A percentile compares a stretch with the other conserved stretches of the same genome.
These are phyloP conservation scores for Epizoanthus scotinus DNA, from an alignment of 92 coral and sea anemone genomes.

Conservation along the genomic window DNA sequence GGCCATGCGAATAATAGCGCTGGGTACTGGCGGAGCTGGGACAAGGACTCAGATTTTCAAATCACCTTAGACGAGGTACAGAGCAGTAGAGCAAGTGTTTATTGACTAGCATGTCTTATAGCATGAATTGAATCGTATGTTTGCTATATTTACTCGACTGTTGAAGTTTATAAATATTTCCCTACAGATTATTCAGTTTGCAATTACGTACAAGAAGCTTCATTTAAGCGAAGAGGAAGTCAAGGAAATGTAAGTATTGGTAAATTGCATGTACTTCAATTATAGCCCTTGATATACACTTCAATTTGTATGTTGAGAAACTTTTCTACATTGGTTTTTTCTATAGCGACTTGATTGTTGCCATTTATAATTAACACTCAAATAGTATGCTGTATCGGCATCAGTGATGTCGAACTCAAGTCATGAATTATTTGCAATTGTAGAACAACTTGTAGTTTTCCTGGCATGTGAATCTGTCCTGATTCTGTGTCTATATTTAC, in stretches of 20 bases:
- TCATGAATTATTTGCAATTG: too few species aligned
- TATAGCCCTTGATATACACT: too few species aligned
- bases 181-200: constrained; percentile 71
- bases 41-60: constrained; percentile 63
- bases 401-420: too few species aligned
- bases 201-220: constrained; percentile 71
- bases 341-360: not conserved
- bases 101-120: too few species aligned
- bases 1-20: constrained; percentile 92
- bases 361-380: too few species aligned
- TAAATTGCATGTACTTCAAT: not conserved
- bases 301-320: too few species aligned
- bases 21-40: constrained; percentile 86
- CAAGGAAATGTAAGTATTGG: constrained; percentile 80
- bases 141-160: not conserved
- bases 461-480: too few species aligned
- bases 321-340: too few species aligned
- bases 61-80: constrained; percentile 82
- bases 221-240: constrained; percentile 77
- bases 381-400: too few species aligned
- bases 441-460: too few species aligned
- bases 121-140: not conserved
- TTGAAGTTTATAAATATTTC: not conserved
- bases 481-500: too few species aligned
- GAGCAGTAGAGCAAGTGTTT: not conserved